Conservation (phyloP, 2,113 vertebrate genomes). For the Marmota monax region DNA sequence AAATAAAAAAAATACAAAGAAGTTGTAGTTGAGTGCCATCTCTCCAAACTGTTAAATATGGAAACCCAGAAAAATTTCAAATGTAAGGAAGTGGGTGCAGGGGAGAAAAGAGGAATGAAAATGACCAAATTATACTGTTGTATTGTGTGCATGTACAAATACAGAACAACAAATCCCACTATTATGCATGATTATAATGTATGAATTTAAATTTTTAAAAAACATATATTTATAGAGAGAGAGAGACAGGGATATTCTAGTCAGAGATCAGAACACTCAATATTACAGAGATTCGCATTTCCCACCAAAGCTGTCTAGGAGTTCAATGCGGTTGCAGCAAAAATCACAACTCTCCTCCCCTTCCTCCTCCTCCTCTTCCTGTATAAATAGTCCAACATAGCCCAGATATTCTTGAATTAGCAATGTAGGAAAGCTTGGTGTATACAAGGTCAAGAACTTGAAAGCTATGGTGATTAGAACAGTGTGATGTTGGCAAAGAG, state of each 20-base stretch:
- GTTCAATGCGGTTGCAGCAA: neutral
- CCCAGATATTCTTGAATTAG: neutral
- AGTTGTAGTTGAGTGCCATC: too few relatives aligned
- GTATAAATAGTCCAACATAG: neutral
- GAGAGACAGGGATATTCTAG: neutral
- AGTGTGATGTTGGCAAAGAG: neutral
- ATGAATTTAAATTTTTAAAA: too few relatives aligned
- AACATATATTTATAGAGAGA: neutral
- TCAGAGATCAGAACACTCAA: neutral
- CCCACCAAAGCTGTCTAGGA: neutral
- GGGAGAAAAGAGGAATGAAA: neutral
- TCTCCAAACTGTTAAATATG: too few relatives aligned
- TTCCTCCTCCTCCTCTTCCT: neutral
- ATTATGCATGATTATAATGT: too few relatives aligned
- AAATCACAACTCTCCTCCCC: neutral
- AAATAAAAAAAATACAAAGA: neutral
- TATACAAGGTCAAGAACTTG: neutral
- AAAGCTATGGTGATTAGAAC: neutral
- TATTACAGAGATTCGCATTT: neutral
- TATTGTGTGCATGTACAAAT: too few relatives aligned
- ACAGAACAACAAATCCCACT: too few relatives aligned
- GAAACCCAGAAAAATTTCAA: neutral
- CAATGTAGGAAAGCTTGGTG: neutral
- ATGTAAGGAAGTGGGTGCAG: too few relatives aligned
- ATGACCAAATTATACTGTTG: too few relatives aligned